These are phyloP conservation scores for Ditylenchus weischeri DNA, from an alignment of 2,888 invertebrate genomes.

Conservation along the genomic window DNA sequence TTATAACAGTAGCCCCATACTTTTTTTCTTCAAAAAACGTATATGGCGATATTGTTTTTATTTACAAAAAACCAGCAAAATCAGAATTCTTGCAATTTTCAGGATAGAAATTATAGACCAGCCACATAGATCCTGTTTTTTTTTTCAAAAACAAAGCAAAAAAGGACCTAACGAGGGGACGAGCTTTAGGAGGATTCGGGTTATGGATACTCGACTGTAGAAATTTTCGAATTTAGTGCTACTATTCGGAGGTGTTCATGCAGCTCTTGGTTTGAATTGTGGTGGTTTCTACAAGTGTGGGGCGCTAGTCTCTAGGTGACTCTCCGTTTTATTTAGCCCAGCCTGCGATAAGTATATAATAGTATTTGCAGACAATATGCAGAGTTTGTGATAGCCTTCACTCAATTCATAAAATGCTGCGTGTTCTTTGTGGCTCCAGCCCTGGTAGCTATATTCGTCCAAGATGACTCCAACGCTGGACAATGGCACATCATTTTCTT, in stretches of 20 bases:
- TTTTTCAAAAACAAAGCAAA: too few relatives aligned
- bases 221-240: conserved; percentile 11
- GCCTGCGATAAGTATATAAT: background rate
- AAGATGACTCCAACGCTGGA: conserved; percentile 22
- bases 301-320: conserved; percentile 43
- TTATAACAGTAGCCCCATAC: too few relatives aligned
- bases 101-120: too few relatives aligned
- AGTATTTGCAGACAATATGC: conserved; percentile 53
- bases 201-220: too few relatives aligned
- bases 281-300: conserved; percentile 54
- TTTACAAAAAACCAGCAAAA: too few relatives aligned
- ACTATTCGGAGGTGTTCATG: conserved; percentile 41
- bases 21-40: too few relatives aligned
- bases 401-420: conserved; percentile 55
- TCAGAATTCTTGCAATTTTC: too few relatives aligned
- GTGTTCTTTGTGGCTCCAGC: conserved; percentile 34
- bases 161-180: too few relatives aligned
- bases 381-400: conserved; percentile 55
- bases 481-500: conserved; percentile 34
- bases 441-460: conserved; percentile 44
- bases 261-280: conserved; percentile 45
- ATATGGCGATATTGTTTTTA: too few relatives aligned
- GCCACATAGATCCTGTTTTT: too few relatives aligned
- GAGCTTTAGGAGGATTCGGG: too few relatives aligned
- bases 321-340: background rate